Evolutionary conservation across 2,113 vertebrate genomes (phyloP).

Genomic region (Muntiacus reevesi): DNA sequence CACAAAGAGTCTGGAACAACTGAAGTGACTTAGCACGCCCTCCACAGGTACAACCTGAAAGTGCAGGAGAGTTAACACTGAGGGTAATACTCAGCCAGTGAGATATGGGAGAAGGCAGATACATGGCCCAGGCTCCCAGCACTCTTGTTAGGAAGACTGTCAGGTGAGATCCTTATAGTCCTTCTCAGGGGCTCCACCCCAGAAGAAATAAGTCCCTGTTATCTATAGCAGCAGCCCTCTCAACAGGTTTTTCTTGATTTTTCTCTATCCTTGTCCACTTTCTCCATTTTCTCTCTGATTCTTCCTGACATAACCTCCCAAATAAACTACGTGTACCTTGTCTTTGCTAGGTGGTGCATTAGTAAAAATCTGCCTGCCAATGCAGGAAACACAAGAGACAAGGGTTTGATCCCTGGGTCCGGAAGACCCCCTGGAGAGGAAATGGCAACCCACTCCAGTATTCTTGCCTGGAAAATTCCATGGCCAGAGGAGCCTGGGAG

Average conservation of each 20-base stretch:
- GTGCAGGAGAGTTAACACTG: background rate
- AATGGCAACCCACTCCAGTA: background rate
- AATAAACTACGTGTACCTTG: background rate
- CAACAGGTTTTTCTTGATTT: background rate
- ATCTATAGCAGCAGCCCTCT: background rate
- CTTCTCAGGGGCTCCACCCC: background rate
- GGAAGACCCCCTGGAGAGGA: background rate
- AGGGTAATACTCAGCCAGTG: background rate
- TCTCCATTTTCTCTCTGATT: background rate
- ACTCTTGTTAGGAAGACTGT: background rate
- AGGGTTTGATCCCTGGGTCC: background rate
- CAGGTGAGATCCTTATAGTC: background rate
- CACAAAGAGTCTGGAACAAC: background rate
- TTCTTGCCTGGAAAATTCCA: background rate
- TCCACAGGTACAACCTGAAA: background rate
- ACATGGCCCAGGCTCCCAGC: background rate
- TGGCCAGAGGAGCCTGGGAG: background rate
- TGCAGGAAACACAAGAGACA: background rate
- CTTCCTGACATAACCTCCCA: background rate
- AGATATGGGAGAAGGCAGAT: background rate
- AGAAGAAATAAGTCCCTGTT: background rate
- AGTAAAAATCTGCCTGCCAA: background rate
- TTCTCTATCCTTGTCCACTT: background rate
- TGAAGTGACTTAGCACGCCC: background rate
- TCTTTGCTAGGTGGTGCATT: background rate